Conservation (phyloP, 2,113 vertebrate genomes). For the Gavia stellata region DNA sequence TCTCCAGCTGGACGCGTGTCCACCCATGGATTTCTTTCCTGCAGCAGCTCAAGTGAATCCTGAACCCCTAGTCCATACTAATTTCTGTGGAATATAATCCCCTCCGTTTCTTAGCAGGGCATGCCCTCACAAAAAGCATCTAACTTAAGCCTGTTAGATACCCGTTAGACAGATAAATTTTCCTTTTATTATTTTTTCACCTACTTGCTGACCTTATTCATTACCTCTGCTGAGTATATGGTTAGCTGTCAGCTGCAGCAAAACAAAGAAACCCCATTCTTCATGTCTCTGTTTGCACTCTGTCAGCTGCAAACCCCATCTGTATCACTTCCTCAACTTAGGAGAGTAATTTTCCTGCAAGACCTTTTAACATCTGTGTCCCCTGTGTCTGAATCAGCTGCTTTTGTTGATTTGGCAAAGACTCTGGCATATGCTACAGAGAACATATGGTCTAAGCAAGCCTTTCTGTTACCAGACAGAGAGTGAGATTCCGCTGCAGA, state of each 20-base stretch:
- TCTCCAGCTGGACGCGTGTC: neutral
- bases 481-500: constrained; percentile 15
- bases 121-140: neutral
- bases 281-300: neutral
- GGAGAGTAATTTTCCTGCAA: neutral
- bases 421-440: neutral
- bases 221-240: neutral
- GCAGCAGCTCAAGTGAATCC: neutral
- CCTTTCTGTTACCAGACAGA: neutral
- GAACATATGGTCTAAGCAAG: constrained; percentile 18
- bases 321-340: neutral
- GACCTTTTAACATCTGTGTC: constrained; percentile 26
- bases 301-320: neutral
- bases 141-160: neutral
- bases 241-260: neutral
- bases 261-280: neutral
- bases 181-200: neutral
- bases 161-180: neutral
- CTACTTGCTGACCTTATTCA: neutral
- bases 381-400: neutral
- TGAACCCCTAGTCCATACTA: neutral
- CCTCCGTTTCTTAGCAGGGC: neutral
- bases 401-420: constrained; percentile 25
- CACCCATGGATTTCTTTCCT: neutral
- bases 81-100: neutral